Evolutionary conservation across 2,113 vertebrate species (phyloP).

Genomic region (Muntiacus reevesi): DNA sequence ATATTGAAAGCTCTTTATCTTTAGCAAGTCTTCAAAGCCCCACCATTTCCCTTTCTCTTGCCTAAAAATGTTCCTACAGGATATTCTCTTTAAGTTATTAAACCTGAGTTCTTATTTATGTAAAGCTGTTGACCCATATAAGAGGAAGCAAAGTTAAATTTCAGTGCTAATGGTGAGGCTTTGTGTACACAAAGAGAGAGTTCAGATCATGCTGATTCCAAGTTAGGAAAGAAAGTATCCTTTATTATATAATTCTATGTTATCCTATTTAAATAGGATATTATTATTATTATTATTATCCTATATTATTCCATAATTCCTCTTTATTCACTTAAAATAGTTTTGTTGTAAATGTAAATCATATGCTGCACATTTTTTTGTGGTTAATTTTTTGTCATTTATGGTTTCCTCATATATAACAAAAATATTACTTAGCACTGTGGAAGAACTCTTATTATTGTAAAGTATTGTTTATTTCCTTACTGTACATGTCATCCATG

Average conservation of each 20-base stretch:
- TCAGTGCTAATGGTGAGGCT: not conserved
- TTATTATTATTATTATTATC: not conserved
- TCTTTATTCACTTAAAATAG: not conserved
- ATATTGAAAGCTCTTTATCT: not conserved
- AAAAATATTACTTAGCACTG: not conserved
- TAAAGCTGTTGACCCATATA: not conserved
- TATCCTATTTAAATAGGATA: not conserved
- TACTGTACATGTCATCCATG: not conserved
- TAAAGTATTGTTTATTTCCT: not conserved
- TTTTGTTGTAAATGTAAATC: slow-evolving; percentile 4
- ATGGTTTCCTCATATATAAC: not conserved
- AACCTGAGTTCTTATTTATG: not conserved
- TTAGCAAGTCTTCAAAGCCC: not conserved
- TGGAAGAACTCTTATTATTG: not conserved
- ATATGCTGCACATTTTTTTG: not conserved
- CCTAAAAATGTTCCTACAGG: not conserved
- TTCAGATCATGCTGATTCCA: not conserved
- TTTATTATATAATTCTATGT: not conserved
- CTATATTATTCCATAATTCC: not conserved
- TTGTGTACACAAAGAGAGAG: not conserved
- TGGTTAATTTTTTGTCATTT: not conserved
- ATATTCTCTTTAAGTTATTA: not conserved
- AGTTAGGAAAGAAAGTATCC: not conserved
- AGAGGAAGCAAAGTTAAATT: not conserved
- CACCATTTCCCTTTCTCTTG: not conserved